Evolutionary conservation across 2,113 vertebrate genomes (phyloP).

Genomic region (Pollimyrus isidori): DNA sequence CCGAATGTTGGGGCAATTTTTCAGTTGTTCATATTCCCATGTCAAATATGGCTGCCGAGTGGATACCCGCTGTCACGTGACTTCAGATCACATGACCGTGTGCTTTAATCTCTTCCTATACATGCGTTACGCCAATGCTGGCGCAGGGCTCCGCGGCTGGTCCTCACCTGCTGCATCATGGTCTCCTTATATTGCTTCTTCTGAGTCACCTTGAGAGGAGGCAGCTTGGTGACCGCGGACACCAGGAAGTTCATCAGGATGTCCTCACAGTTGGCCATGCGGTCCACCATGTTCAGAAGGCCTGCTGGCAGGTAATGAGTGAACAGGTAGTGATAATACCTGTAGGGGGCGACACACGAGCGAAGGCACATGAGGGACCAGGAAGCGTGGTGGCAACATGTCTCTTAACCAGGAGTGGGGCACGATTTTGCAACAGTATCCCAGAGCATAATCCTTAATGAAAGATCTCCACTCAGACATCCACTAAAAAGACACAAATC

Average conservation of each 20-base stretch:
- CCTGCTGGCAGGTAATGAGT: slow-evolving; percentile 55
- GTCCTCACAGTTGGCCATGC: slow-evolving; percentile 66
- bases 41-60: background rate
- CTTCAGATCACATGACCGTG: background rate
- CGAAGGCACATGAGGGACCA: background rate
- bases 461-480: background rate
- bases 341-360: slow-evolving; percentile 28
- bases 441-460: background rate
- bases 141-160: rapidly evolving
- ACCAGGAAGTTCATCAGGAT: slow-evolving; percentile 72
- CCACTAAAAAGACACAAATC: background rate
- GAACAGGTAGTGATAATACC: slow-evolving; percentile 69
- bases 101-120: background rate
- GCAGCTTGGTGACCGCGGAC: slow-evolving; percentile 63
- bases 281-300: slow-evolving; percentile 60
- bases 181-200: slow-evolving; percentile 75
- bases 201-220: slow-evolving; percentile 70
- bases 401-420: too few species aligned
- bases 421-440: background rate
- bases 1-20: background rate
- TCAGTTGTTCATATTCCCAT: background rate
- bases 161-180: slow-evolving; percentile 63
- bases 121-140: background rate
- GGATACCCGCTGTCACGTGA: background rate
- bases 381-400: background rate